phyloP scores from a whole-genome alignment of 2,113 vertebrate genomes.

The Benitochromis conjunctus region DNA sequence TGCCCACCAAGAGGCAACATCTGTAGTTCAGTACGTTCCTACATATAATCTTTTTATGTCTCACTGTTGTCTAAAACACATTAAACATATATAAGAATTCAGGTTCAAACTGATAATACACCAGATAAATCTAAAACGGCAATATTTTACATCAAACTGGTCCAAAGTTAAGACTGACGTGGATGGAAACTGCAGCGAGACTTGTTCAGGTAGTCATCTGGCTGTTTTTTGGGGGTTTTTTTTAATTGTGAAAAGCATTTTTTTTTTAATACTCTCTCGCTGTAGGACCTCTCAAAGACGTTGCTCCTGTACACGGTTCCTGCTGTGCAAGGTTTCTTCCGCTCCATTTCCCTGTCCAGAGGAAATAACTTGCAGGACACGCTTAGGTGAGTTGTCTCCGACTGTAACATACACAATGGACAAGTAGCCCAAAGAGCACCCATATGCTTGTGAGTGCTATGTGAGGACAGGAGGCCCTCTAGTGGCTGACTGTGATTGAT shows the following conservation, averaged over 20 bases:
- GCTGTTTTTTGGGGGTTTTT: background rate
- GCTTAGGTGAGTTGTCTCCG: slow-evolving; percentile 77
- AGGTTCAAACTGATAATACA: background rate
- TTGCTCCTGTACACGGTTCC: slow-evolving; percentile 94
- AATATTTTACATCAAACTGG: background rate
- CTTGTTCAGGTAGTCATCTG: background rate
- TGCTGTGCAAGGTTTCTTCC: slow-evolving; percentile 97
- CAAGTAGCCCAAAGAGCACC: background rate
- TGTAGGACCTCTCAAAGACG: slow-evolving; percentile 92
- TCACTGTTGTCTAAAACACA: background rate
- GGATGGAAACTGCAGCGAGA: background rate
- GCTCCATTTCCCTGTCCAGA: slow-evolving; percentile 94
- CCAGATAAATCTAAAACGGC: background rate
- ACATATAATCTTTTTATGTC: background rate
- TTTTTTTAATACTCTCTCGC: background rate
- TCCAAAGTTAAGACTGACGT: background rate
- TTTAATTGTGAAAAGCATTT: background rate
- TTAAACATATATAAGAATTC: background rate
- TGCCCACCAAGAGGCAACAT: background rate
- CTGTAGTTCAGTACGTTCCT: background rate
- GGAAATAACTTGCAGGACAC: slow-evolving; percentile 98
- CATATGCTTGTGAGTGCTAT: background rate
- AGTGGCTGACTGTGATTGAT: slow-evolving; percentile 27
- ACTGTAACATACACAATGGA: background rate
- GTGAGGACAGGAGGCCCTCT: slow-evolving; percentile 43